Conservation (phyloP, 2,113 vertebrate genomes). For the Osmerus eperlanus region DNA sequence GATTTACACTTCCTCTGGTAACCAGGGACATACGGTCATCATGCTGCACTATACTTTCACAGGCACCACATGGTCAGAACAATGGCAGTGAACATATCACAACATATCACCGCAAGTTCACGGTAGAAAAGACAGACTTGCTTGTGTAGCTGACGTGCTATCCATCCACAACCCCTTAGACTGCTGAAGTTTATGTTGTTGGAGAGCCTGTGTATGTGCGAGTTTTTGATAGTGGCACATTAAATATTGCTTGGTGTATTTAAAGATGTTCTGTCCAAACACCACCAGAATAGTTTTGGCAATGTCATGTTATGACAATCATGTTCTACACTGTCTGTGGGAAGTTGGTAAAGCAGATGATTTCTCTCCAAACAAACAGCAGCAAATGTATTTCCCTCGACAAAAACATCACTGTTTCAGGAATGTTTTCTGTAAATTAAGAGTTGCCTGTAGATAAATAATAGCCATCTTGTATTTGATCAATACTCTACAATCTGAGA, state of each 20-base stretch:
- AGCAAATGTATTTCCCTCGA: background rate
- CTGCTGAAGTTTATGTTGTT: no score
- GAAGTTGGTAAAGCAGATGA: no score
- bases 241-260: no score
- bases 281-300: no score
- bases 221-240: no score
- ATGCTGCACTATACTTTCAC: constrained; percentile 45
- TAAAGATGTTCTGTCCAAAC: no score
- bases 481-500: constrained; percentile 12
- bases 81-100: constrained; percentile 59
- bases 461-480: constrained; percentile 32
- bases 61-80: constrained; percentile 63
- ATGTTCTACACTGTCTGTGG: no score
- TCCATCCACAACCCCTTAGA: no score
- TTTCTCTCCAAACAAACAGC: constrained; percentile 1
- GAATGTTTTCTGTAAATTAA: constrained; percentile 6
- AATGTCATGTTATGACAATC: no score
- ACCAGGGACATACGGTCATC: constrained; percentile 19
- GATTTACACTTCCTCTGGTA: constrained; percentile 23
- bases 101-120: constrained; percentile 45
- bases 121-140: no score
- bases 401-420: background rate
- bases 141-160: no score
- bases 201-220: no score
- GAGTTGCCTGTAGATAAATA: constrained; percentile 23